Conservation (phyloP, 2,888 invertebrate genomes). For the Dione vanillae region DNA sequence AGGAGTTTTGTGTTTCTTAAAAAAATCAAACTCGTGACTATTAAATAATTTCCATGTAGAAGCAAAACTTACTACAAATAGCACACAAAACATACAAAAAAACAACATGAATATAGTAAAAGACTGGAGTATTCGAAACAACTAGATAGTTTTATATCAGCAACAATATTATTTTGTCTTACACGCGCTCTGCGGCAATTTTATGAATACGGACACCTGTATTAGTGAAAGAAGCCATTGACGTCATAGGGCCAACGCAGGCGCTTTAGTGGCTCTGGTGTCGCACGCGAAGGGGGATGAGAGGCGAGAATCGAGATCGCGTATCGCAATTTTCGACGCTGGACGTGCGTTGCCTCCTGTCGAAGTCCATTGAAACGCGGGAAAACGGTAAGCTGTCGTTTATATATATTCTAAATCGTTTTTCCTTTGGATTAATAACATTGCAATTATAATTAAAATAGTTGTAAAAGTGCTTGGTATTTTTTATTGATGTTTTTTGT, state of each 20-base stretch:
- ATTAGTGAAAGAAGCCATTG: conserved; percentile 80
- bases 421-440: no score
- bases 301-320: conserved; percentile 57
- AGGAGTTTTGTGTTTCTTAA: no score
- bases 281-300: conserved; percentile 52
- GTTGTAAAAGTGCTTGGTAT: no score
- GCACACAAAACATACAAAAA: not conserved
- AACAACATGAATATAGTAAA: not conserved
- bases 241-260: conserved; percentile 76
- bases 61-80: not conserved
- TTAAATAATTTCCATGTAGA: not conserved
- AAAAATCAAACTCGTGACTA: no score
- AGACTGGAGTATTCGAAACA: conserved; percentile 5
- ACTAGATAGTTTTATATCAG: conserved; percentile 21
- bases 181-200: conserved; percentile 51
- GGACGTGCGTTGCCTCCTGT: conserved; percentile 56
- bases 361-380: conserved; percentile 58
- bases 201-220: conserved; percentile 71
- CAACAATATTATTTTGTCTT: conserved; percentile 31
- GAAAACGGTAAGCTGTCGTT: conserved; percentile 69
- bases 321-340: conserved; percentile 63
- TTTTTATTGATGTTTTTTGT: no score
- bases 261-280: conserved; percentile 54
- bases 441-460: no score
- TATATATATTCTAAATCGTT: not conserved